Base-by-base conservation (phyloP, 1,140 invertebrate species). In the Pseudobourletiella spinata region DNA sequence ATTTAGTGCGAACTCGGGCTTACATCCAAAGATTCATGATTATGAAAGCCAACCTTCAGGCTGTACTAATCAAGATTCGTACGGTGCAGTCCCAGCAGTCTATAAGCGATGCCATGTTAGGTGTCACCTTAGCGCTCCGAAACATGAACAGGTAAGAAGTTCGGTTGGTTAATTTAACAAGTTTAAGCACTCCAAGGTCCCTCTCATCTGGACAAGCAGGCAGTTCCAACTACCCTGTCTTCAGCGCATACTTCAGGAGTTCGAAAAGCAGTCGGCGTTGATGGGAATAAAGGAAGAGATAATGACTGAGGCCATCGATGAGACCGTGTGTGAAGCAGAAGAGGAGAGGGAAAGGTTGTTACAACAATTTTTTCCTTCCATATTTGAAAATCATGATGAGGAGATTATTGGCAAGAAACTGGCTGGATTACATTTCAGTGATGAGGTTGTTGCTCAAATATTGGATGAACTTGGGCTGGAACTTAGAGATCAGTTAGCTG, bases 231-330 rank as follows among this genome's bases (percentile, higher is more conserved):
- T 99, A 72, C 96, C 97, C 24, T 93, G 99, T 80, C 98, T 99
- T 73, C 95, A 99, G 76, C 93, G 91, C 74, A 99, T 99, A 71
- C 84, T 99, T 73, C 87, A 91, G 81, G 95, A 99, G 74, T 99
- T 99, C 81, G 96, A 99, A 77, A 98, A 97, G 72, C 96, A 99
- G 74, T 93, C 92, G 0, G 94, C 98, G 78, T 97, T 99, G 59
- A 99, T 99, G 95, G 96, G 98, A 74, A 99, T 99, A 94, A 99
- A 99, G 74, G 95, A 99, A 78, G 97, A 99, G 78, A 95, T 99
- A 81, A 98, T 99, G 86, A 95, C 94, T 76, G 97, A 99, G 76
- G 93, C 92, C 2, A 98, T 99, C 70, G 96, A 99, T 76, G 95
- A 98, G 78, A 95, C 95, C 1, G 95, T 99, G 86, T 95, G 92